Percentiles rank a stretch among this genome's conserved stretches.
phyloP scores from a whole-genome alignment of 2,797 vertebrate genomes.

The Phrynocephalus guinanensis region DNA sequence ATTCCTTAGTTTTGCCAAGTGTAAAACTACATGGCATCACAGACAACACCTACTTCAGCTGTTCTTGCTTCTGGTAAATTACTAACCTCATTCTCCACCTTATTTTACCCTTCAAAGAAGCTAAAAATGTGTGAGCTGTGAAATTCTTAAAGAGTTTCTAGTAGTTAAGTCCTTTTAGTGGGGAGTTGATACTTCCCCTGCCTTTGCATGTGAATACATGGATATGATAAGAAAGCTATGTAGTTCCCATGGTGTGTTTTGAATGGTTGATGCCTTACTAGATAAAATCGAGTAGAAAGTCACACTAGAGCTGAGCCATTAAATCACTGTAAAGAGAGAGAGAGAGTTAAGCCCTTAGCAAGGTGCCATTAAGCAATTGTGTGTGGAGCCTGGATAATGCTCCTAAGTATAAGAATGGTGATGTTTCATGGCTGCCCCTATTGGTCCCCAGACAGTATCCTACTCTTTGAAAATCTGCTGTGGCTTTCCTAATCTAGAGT shows the following conservation, averaged over 20 bases:
- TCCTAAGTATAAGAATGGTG: background rate
- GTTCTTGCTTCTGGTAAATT: background rate
- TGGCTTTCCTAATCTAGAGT: background rate
- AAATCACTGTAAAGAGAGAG: background rate
- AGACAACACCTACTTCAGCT: background rate
- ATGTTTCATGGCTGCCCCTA: background rate
- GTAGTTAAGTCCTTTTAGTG: background rate
- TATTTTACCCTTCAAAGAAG: background rate
- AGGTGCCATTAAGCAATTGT: too few species aligned
- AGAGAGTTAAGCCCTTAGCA: too few species aligned
- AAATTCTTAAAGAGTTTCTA: background rate
- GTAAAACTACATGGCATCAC: background rate
- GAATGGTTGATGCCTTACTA: too few species aligned
- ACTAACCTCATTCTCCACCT: background rate
- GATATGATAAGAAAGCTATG: too few species aligned
- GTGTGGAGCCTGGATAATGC: background rate
- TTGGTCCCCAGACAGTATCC: background rate
- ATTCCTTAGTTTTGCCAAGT: background rate
- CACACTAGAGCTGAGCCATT: too few species aligned
- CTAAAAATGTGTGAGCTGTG: background rate
- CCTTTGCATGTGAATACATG: background rate
- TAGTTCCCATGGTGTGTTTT: too few species aligned
- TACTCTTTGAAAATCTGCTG: background rate
- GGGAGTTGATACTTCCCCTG: background rate
- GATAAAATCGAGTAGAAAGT: too few species aligned